Evolutionary conservation across 2,888 invertebrate genomes (phyloP).

Genomic region (Nephrotoma appendiculata): DNA sequence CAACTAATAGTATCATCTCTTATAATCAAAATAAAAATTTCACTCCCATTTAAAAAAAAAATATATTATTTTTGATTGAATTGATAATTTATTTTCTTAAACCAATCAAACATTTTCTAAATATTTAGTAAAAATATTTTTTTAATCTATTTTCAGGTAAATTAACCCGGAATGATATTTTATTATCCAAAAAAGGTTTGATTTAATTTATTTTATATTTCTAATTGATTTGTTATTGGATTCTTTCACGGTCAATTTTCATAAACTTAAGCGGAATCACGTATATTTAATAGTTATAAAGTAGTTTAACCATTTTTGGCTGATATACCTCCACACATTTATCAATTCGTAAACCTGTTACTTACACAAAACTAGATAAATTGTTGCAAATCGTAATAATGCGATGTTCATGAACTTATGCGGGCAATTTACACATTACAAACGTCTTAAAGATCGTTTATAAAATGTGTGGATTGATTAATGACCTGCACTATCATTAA

Average conservation of each 20-base stretch:
- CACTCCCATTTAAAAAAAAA: no score
- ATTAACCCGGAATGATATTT: no score
- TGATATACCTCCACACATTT: not conserved
- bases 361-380: not conserved
- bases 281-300: not conserved
- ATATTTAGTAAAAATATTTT: no score
- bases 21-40: no score
- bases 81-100: no score
- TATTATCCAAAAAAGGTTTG: no score
- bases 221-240: not conserved
- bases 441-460: not conserved
- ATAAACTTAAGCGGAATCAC: not conserved
- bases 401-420: not conserved
- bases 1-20: no score
- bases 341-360: not conserved
- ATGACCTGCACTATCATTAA: not conserved
- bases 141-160: no score
- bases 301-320: not conserved
- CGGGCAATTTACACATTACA: not conserved
- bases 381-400: not conserved
- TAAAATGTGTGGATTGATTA: not conserved
- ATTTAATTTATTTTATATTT: not conserved
- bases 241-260: not conserved
- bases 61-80: no score
- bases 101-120: no score